Base-by-base conservation (phyloP, 2,797 vertebrate genomes). In the Premnoplex brunnescens region DNA sequence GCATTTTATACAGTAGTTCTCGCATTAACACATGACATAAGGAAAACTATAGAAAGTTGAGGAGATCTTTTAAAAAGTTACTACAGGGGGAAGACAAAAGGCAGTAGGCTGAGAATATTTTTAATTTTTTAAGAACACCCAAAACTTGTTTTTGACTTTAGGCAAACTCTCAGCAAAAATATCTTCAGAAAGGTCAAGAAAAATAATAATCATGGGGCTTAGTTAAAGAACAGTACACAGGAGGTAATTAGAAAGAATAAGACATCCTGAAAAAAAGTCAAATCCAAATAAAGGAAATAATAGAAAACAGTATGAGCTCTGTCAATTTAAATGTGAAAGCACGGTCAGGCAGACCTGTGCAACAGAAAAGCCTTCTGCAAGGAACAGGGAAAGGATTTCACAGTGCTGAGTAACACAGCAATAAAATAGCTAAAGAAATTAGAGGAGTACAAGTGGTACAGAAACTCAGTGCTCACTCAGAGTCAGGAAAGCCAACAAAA, bases 231-330 rank as follows among this genome's bases (percentile, higher is more conserved):
- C n/a, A 48, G n/a, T 23, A 23, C 43, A 66, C 14, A 37, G n/a
- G 24, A 92, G 88, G 69, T 54, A 73, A 95, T 92, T 85, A 88
- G n/a, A 79, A 91, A 88, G n/a, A 91, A 83, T 52, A 76, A 88
- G 32, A 73, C 12, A 58, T 43, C 18, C 21, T 74, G 37, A 1
- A 36, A 52, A 67, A 37, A 62, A 89, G 24, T 12, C 22, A 81
- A 66, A 85, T 79, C 6, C 63, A 88, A 77, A 77, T 48, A 89
- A 79, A 71, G 32, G 36, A 66, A 93, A 85, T 63, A 55, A 83
- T 52, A 80, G 52, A 80, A 89, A 93, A 39, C 43, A 71, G 36
- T 67, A 48, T 71, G 85, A 93, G 52, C 17, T 66, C 71, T 80
- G 60, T 24, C 68, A 63, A 14, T 85, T 76, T 58, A 85, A 89